Evolutionary conservation across 2,113 vertebrate genomes (phyloP).

Genomic region (Arizona elegans): DNA sequence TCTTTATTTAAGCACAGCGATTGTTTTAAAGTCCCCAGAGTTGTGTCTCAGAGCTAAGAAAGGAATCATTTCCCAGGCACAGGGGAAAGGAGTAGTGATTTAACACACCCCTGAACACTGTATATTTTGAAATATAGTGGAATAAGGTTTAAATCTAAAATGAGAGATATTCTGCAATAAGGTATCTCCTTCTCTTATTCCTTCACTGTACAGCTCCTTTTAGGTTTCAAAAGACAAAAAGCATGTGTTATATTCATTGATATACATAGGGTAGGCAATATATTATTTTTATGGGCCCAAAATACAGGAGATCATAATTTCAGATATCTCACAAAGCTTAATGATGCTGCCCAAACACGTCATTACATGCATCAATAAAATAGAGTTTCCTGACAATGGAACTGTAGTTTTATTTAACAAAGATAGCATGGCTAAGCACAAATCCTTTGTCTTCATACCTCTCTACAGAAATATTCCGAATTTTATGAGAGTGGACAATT

Average conservation of each 20-base stretch:
- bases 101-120: not conserved
- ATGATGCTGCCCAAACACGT: slow-evolving; percentile 1
- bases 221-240: not conserved
- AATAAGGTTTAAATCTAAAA: slow-evolving; percentile 11
- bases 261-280: not conserved
- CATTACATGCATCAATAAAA: slow-evolving; percentile 19
- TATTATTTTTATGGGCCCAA: slow-evolving; percentile 34
- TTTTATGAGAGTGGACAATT: not conserved
- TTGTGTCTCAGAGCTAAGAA: slow-evolving; percentile 5
- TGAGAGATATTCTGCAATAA: not conserved
- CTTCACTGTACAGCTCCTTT: not conserved
- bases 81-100: not conserved
- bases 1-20: slow-evolving; percentile 51
- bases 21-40: slow-evolving; percentile 6
- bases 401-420: not conserved
- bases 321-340: slow-evolving; percentile 33
- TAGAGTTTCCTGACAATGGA: not conserved
- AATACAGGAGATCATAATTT: slow-evolving; percentile 14
- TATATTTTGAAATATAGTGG: slow-evolving; percentile 1
- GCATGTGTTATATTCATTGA: slow-evolving; percentile 9
- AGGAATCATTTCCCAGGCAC: not conserved
- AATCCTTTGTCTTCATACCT: not conserved
- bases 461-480: not conserved
- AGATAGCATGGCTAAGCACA: accelerated
- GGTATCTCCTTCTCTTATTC: not conserved